phyloP scores from a whole-genome alignment of 2,888 invertebrate species.

The Chaetoderma sp. region DNA sequence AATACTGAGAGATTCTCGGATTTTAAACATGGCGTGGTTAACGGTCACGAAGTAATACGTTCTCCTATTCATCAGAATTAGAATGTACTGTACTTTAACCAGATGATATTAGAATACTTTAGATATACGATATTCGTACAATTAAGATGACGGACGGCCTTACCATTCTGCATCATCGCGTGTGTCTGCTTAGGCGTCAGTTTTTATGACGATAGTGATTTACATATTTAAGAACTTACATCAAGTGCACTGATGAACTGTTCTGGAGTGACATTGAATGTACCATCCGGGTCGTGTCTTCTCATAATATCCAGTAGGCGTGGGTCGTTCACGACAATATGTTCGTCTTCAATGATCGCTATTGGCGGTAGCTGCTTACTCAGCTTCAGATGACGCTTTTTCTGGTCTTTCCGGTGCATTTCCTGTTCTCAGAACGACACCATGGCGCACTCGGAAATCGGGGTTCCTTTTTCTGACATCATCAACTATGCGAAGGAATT shows the following conservation, averaged over 20 bases:
- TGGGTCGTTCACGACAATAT: conserved; percentile 64
- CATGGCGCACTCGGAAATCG: conserved; percentile 55
- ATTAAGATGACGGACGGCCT: neutral
- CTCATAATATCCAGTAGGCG: conserved; percentile 59
- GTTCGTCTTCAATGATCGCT: conserved; percentile 59
- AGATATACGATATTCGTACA: too few relatives aligned
- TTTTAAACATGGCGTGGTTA: too few relatives aligned
- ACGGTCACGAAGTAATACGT: too few relatives aligned
- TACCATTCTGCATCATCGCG: neutral
- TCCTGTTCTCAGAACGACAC: conserved; percentile 62
- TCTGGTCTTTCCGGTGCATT: conserved; percentile 65
- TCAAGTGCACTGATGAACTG: conserved; percentile 60
- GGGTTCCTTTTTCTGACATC: conserved; percentile 57
- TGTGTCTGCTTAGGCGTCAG: neutral
- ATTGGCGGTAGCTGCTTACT: conserved; percentile 49
- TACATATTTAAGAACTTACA: conserved; percentile 39
- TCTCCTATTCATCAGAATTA: too few relatives aligned
- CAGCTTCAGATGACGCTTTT: too few relatives aligned
- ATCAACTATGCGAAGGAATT: conserved; percentile 61
- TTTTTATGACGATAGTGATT: neutral
- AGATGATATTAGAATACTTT: neutral
- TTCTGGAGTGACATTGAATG: conserved; percentile 51
- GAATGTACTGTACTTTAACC: too few relatives aligned
- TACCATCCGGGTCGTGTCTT: conserved; percentile 53
- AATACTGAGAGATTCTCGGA: too few relatives aligned